These are phyloP conservation scores for Ooceraea biroi DNA, from an alignment of 1,140 invertebrate genomes.

Conservation along the genomic window DNA sequence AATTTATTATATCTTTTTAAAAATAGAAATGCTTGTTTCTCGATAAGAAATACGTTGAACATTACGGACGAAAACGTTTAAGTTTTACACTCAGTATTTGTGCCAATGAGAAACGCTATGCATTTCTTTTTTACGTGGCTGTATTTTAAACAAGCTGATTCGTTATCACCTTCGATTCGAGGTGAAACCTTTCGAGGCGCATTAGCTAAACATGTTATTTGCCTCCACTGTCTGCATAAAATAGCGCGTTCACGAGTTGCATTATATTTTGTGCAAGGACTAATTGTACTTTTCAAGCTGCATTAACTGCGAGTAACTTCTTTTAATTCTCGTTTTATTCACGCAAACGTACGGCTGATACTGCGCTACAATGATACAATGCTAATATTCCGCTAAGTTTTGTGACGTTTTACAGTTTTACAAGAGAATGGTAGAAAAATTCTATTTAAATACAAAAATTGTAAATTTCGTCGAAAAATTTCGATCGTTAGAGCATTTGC, in stretches of 20 bases:
- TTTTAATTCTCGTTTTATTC: constrained; percentile 26
- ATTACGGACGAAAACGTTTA: not conserved
- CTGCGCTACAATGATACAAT: not conserved
- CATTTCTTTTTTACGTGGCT: constrained; percentile 28
- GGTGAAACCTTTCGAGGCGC: not conserved
- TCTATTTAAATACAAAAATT: constrained; percentile 1
- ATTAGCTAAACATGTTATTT: constrained; percentile 38
- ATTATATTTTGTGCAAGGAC: constrained; percentile 47
- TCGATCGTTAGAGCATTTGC: not conserved
- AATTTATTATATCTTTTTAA: not conserved
- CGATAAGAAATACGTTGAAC: constrained; percentile 1
- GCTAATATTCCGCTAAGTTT: constrained; percentile 20
- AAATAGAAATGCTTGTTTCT: not conserved
- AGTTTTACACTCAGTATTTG: constrained; percentile 72
- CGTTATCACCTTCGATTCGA: constrained; percentile 1
- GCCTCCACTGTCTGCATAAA: constrained; percentile 39
- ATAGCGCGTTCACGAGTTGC: constrained; percentile 36
- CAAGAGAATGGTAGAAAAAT: not conserved
- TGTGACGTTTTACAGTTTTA: not conserved
- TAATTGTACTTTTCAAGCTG: constrained; percentile 36
- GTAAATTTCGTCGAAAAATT: not conserved
- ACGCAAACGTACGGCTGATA: constrained; percentile 14
- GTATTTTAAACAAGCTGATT: constrained; percentile 55
- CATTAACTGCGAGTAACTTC: constrained; percentile 63
- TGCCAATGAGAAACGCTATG: constrained; percentile 12